Evolutionary conservation across 2,797 vertebrate species (phyloP).

Genomic region (Rhinella marina): DNA sequence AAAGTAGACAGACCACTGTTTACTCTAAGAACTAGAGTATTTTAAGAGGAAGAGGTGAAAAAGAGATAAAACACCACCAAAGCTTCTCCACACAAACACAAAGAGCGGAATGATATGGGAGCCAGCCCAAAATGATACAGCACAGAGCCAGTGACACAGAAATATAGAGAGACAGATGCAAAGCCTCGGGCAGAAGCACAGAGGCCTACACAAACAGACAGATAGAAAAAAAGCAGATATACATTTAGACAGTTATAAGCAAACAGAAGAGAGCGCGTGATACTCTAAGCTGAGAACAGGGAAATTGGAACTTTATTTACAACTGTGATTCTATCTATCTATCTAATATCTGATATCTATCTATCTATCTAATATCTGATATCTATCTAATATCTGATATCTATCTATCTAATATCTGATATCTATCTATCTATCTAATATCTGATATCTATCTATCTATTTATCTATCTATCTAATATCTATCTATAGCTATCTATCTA

Average conservation of each 20-base stretch:
- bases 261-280: not conserved
- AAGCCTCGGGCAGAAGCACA: slow-evolving; percentile 60
- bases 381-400: no score
- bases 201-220: slow-evolving; percentile 65
- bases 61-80: not conserved
- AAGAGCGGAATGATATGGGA: not conserved
- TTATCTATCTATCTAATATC: no score
- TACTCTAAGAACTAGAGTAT: not conserved
- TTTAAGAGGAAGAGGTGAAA: slow-evolving; percentile 9
- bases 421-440: no score
- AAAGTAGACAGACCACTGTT: not conserved
- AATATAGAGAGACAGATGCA: slow-evolving; percentile 58
- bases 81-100: not conserved
- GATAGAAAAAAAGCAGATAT: slow-evolving; percentile 56
- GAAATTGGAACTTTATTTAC: not conserved
- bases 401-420: no score
- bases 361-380: no score
- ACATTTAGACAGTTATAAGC: slow-evolving; percentile 40
- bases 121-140: slow-evolving; percentile 9
- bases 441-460: no score
- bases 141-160: slow-evolving; percentile 47
- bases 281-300: not conserved
- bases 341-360: no score
- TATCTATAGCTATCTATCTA: no score
- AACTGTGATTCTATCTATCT: no score